Evolutionary conservation across 2,888 invertebrate genomes (phyloP).

Genomic region (Gastrophysa polygoni): DNA sequence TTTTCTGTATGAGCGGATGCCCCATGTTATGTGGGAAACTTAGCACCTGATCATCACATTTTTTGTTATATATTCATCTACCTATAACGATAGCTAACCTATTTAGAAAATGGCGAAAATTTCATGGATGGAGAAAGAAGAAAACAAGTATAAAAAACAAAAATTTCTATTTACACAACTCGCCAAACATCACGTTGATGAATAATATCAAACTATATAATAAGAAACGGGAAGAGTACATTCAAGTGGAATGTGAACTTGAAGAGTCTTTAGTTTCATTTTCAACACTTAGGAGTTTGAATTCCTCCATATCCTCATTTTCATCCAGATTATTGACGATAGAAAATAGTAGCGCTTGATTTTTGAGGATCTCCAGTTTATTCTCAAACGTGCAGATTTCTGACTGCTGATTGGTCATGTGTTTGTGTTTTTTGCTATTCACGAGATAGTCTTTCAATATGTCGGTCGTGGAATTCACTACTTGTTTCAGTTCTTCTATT

Average conservation of each 20-base stretch:
- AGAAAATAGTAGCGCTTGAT: conserved; percentile 33
- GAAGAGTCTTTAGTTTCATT: conserved; percentile 41
- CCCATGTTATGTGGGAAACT: too few species aligned
- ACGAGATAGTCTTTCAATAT: conserved; percentile 32
- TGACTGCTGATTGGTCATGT: conserved; percentile 9
- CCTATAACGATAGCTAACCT: too few species aligned
- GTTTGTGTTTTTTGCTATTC: conserved; percentile 20
- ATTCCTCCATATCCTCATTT: conserved; percentile 28
- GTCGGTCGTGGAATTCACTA: conserved; percentile 43
- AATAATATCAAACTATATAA: conserved; percentile 5
- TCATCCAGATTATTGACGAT: conserved; percentile 33
- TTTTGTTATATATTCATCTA: too few species aligned
- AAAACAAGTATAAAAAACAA: not conserved
- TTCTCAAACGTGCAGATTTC: conserved; percentile 24
- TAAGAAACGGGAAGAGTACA: not conserved
- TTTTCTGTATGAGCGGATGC: too few species aligned
- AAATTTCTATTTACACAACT: conserved; percentile 10
- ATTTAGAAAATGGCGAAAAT: too few species aligned
- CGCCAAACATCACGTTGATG: conserved; percentile 4
- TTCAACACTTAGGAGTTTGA: conserved; percentile 39
- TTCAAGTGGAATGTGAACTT: conserved; percentile 21
- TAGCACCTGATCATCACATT: too few species aligned
- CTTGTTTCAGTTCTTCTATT: conserved; percentile 38
- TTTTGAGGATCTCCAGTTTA: conserved; percentile 30
- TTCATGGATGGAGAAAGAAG: not conserved